These are phyloP conservation scores for Hydrotaea diabolus DNA, from an alignment of 2,888 invertebrate genomes.

Conservation along the genomic window DNA sequence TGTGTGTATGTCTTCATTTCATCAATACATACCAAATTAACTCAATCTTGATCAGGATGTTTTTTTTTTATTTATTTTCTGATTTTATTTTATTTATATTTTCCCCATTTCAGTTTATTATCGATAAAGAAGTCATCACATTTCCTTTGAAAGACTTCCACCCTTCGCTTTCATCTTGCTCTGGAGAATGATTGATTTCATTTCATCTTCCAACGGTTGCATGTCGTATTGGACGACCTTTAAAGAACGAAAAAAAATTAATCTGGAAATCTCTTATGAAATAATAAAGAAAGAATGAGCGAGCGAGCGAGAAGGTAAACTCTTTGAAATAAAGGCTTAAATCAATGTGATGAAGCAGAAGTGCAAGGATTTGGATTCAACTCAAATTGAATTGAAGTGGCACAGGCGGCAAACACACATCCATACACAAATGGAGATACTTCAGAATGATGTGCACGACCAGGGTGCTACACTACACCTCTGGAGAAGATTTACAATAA, in stretches of 20 bases:
- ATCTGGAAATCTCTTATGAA: constrained; percentile 51
- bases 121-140: constrained; percentile 27
- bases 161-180: neutral
- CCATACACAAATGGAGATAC: constrained; percentile 34
- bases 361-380: constrained; percentile 52
- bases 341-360: constrained; percentile 16
- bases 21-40: neutral
- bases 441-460: constrained; percentile 19
- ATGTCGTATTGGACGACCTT: constrained; percentile 16
- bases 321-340: constrained; percentile 23
- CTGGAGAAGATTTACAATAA: constrained; percentile 30
- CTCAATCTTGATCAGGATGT: constrained; percentile 10
- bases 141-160: constrained; percentile 18
- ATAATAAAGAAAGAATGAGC: constrained; percentile 30
- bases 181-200: constrained; percentile 31
- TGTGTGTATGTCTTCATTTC: neutral
- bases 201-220: constrained; percentile 20
- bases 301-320: neutral
- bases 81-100: neutral
- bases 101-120: constrained; percentile 1
- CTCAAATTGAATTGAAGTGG: constrained; percentile 40
- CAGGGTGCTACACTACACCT: neutral
- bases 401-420: constrained; percentile 8
- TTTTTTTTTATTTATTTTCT: neutral
- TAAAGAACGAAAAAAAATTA: constrained; percentile 35